Base-by-base conservation (phyloP, 2,113 vertebrate genomes). In the Scartelaos histophorus region DNA sequence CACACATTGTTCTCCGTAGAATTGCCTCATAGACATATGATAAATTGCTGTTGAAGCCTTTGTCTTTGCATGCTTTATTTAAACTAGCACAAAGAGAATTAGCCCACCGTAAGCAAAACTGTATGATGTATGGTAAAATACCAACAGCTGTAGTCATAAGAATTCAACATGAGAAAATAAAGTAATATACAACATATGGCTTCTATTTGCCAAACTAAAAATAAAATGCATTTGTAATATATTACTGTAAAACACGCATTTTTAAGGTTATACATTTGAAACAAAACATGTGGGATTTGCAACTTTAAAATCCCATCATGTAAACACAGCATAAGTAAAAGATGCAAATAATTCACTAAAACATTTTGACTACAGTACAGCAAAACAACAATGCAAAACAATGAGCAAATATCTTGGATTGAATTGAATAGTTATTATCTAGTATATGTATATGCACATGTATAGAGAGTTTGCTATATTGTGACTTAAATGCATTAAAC, bases 1-100 rank as follows among this genome's bases (percentile, higher is more conserved):
- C 46, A 75, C 68, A 76, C 71, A 0, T 67, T 83, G 67, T 79
- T 78, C 79, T 82, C 85, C 67, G 74, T 71, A 74, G 65, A 78
- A 68, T 77, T 0, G 62, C 46, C 74, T 49, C 24, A 51, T 62
- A 46, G 46, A 80, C 76, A 75, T 77, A 22, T 46, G 66, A 67
- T 79, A 5, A 47, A 51, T 43, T 43, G 70, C 49, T 5, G 13
- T 61, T 34, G 58, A 61, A 34, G 58, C 25, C 13, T 34, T 34
- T 61, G 57, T 60, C 13, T 60, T 25, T 22, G 22, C 24, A 61
- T 61, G 57, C 57, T 60, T 60, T 60, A 61, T 34, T 61, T 61
- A 9, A 25, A 58, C 21, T 29, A 17, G 4, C 15, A 61, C 25
- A 29, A 58, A 58, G 24, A 11, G 56, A 22, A 58, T 58, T 15